These are phyloP conservation scores for Drosophila affinis DNA, from an alignment of 2,888 invertebrate species.

Conservation along the genomic window DNA sequence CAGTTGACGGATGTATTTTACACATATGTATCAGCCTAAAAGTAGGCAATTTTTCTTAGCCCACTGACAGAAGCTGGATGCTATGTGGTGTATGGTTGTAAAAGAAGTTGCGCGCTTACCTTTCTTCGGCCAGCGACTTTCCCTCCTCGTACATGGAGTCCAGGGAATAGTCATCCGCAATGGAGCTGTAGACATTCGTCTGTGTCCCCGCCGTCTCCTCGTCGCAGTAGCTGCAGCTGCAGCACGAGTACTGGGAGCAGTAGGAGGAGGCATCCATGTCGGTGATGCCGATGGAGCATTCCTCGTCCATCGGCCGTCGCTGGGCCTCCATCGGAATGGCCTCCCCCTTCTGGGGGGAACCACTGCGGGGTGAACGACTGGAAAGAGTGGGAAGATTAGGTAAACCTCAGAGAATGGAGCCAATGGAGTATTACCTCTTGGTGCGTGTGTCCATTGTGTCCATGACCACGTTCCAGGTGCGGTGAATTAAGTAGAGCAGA, in stretches of 20 bases:
- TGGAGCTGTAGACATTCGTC: slow-evolving; percentile 81
- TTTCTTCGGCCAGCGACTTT: slow-evolving; percentile 75
- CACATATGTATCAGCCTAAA: slow-evolving; percentile 13
- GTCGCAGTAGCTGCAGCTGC: slow-evolving; percentile 87
- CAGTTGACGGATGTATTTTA: neutral
- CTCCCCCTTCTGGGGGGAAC: slow-evolving; percentile 32
- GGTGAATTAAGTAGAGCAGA: slow-evolving; percentile 88
- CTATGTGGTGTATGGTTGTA: neutral
- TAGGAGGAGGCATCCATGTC: slow-evolving; percentile 84
- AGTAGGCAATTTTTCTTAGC: slow-evolving; percentile 40
- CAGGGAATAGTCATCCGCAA: slow-evolving; percentile 75
- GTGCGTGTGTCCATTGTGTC: slow-evolving; percentile 86
- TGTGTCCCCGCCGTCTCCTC: slow-evolving; percentile 84
- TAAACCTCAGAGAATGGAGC: neutral
- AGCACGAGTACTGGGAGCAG: slow-evolving; percentile 86
- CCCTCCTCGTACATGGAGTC: slow-evolving; percentile 73
- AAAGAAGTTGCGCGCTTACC: slow-evolving; percentile 68
- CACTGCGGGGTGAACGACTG: slow-evolving; percentile 49
- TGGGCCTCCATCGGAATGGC: slow-evolving; percentile 50
- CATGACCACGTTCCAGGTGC: slow-evolving; percentile 88
- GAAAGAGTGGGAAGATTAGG: neutral
- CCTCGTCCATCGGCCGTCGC: slow-evolving; percentile 57
- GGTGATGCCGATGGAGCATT: slow-evolving; percentile 76
- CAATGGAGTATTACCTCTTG: slow-evolving; percentile 84
- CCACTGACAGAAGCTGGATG: slow-evolving; percentile 30